Evolutionary conservation across 2,113 vertebrate species (phyloP).

Genomic region (Carassius carassius): DNA sequence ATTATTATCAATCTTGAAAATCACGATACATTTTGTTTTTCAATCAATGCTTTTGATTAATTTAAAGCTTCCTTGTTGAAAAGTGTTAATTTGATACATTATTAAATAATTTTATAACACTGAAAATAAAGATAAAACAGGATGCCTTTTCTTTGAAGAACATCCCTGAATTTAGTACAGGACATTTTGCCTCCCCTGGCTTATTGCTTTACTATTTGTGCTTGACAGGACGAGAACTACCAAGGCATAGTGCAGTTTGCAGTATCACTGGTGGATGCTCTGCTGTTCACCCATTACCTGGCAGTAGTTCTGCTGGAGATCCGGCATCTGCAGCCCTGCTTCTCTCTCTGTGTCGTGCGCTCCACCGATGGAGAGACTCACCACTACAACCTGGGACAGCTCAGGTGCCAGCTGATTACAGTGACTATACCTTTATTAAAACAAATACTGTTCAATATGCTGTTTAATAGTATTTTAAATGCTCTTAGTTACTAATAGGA

Average conservation of each 20-base stretch:
- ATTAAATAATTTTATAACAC: background rate
- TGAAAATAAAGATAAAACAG: background rate
- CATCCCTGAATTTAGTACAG: background rate
- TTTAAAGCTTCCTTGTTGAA: no score
- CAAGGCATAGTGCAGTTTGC: slow-evolving; percentile 94
- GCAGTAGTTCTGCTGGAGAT: slow-evolving; percentile 92
- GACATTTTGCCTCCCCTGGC: background rate
- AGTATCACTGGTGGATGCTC: slow-evolving; percentile 91
- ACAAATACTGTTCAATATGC: no score
- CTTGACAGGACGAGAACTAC: slow-evolving; percentile 84
- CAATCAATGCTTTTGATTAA: no score
- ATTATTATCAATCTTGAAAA: no score
- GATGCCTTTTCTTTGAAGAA: background rate
- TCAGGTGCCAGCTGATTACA: slow-evolving; percentile 76
- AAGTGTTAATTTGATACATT: no score
- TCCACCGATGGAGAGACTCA: slow-evolving; percentile 87
- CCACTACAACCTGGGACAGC: slow-evolving; percentile 90
- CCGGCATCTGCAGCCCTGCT: slow-evolving; percentile 87
- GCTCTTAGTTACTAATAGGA: background rate
- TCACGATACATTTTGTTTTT: no score
- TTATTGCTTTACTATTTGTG: slow-evolving; percentile 38
- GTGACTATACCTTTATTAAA: background rate
- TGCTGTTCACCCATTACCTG: slow-evolving; percentile 95
- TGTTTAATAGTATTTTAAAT: background rate
- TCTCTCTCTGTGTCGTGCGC: slow-evolving; percentile 86